Conservation (phyloP, 2,113 vertebrate genomes). For the Ancistrus triradiatus region DNA sequence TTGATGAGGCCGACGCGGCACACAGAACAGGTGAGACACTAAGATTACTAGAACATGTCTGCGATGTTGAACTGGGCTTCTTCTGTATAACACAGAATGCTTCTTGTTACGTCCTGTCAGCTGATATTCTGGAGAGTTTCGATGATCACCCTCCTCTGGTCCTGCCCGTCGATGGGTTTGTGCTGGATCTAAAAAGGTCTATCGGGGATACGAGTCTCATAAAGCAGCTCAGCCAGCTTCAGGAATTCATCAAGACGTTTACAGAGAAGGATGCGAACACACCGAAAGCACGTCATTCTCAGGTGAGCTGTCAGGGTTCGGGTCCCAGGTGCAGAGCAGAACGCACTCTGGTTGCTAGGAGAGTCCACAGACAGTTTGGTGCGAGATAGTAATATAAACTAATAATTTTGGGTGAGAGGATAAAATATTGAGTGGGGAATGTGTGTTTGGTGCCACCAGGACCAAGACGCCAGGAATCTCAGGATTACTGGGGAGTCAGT, state of each 20-base stretch:
- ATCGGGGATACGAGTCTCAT: conserved; percentile 50
- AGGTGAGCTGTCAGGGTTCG: conserved; percentile 46
- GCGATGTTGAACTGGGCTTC: neutral
- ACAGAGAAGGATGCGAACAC: neutral
- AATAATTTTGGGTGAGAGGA: too few species aligned
- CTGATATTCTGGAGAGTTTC: conserved; percentile 69
- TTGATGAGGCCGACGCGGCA: conserved; percentile 52
- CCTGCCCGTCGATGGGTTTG: conserved; percentile 61
- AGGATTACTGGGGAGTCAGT: too few species aligned
- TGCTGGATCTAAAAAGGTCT: conserved; percentile 50
- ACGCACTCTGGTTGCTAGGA: too few species aligned
- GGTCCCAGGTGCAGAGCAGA: too few species aligned
- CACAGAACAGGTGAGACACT: conserved; percentile 60
- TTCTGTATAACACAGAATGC: conserved; percentile 1
- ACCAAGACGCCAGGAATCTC: too few species aligned
- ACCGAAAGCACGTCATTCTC: neutral
- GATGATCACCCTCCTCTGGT: conserved; percentile 71
- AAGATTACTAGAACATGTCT: neutral
- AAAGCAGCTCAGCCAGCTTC: conserved; percentile 53
- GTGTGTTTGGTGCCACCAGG: too few species aligned
- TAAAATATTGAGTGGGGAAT: too few species aligned
- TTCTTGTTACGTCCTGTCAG: conserved; percentile 44
- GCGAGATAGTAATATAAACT: too few species aligned
- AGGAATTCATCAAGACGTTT: conserved; percentile 41
- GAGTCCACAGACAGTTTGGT: too few species aligned